These are phyloP conservation scores for Nothura maculosa DNA, from an alignment of 2,797 vertebrate species.

Conservation along the genomic window DNA sequence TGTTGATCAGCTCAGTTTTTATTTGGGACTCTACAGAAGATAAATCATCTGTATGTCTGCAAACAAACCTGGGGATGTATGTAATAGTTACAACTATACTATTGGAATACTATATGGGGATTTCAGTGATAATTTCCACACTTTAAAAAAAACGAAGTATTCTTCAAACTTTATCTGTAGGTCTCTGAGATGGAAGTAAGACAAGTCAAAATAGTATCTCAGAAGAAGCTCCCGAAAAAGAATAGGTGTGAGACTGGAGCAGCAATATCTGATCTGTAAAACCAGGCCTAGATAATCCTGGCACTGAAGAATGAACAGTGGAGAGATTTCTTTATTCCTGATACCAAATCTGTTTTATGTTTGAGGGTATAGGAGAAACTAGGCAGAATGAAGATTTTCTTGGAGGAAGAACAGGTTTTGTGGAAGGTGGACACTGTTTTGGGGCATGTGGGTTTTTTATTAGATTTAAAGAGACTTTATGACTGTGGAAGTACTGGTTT, in stretches of 20 bases:
- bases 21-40: neutral
- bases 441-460: neutral
- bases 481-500: neutral
- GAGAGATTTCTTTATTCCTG: neutral
- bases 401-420: neutral
- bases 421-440: neutral
- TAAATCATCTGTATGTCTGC: neutral
- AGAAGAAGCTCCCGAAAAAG: neutral
- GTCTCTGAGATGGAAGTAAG: neutral
- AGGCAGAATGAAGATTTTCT: neutral
- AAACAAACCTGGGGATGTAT: neutral
- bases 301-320: neutral
- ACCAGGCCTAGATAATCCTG: neutral
- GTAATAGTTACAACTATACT: neutral
- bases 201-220: neutral
- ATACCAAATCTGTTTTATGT: neutral
- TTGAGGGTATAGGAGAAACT: neutral
- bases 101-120: neutral
- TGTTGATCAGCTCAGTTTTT: neutral
- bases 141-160: neutral
- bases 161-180: neutral
- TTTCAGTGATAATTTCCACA: neutral
- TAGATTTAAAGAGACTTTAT: neutral
- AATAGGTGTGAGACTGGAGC: neutral
- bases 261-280: neutral